Percentiles rank a stretch among this genome's conserved stretches.
These are phyloP conservation scores for Stenopsyche tienmushanensis DNA, from an alignment of 1,140 invertebrate genomes.

Conservation along the genomic window DNA sequence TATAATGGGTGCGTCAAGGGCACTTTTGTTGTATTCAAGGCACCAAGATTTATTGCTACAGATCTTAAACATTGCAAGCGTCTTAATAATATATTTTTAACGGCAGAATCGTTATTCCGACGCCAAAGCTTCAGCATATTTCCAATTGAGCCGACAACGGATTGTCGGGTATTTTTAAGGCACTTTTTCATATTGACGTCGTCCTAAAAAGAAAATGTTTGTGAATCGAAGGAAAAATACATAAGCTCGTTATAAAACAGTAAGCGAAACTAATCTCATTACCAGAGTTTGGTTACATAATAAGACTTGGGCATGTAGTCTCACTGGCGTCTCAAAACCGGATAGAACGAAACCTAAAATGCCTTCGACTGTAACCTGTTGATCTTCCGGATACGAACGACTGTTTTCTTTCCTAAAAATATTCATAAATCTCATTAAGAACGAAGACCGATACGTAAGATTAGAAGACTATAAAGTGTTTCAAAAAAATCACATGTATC, in stretches of 20 bases:
- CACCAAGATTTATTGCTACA: slow-evolving; percentile 47
- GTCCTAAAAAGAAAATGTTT: slow-evolving; percentile 44
- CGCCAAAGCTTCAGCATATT: slow-evolving; percentile 52
- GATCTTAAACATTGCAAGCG: slow-evolving; percentile 51
- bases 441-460: no score
- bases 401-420: slow-evolving; percentile 70
- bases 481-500: no score
- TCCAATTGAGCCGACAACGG: slow-evolving; percentile 47
- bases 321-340: slow-evolving; percentile 56
- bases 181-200: slow-evolving; percentile 47
- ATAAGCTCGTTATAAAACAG: not conserved
- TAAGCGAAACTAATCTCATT: not conserved
- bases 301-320: slow-evolving; percentile 47
- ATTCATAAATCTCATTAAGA: no score
- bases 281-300: slow-evolving; percentile 47
- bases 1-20: slow-evolving; percentile 22
- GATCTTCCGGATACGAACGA: slow-evolving; percentile 63
- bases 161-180: slow-evolving; percentile 48
- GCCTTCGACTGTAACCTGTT: slow-evolving; percentile 66
- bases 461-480: no score
- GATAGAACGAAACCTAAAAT: slow-evolving; percentile 72
- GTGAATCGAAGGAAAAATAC: no score
- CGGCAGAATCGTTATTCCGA: slow-evolving; percentile 42
- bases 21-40: slow-evolving; percentile 47
- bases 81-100: slow-evolving; percentile 47